Percentiles rank a stretch among this genome's conserved stretches.
Evolutionary conservation across 1,140 invertebrate species (phyloP).

Genomic region (Papilio polytes): DNA sequence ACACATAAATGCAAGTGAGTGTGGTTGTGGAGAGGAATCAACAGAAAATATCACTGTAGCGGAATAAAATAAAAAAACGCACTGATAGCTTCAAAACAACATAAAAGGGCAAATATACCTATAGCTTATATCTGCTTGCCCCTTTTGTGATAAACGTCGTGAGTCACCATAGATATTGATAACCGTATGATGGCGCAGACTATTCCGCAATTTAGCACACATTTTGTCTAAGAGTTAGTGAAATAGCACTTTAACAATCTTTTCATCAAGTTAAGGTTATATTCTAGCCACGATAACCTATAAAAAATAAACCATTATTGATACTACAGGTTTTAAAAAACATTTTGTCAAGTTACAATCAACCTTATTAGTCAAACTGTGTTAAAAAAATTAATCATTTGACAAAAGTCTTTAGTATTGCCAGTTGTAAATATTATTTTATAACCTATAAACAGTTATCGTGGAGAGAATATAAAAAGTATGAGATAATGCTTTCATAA

Average conservation of each 20-base stretch:
- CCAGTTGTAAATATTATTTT: neutral
- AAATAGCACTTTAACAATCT: neutral
- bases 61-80: slow-evolving; percentile 48
- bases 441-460: neutral
- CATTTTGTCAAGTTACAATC: too few species aligned
- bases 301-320: too few species aligned
- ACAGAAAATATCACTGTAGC: slow-evolving; percentile 76
- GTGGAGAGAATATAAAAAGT: neutral
- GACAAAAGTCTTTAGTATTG: too few species aligned
- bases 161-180: slow-evolving; percentile 69
- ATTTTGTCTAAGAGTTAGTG: slow-evolving; percentile 30
- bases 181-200: slow-evolving; percentile 65
- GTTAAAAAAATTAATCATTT: too few species aligned
- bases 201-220: slow-evolving; percentile 54
- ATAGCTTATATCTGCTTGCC: slow-evolving; percentile 1
- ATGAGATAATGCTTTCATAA: too few species aligned
- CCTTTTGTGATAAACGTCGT: slow-evolving; percentile 26
- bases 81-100: slow-evolving; percentile 34
- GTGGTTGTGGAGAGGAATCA: slow-evolving; percentile 69
- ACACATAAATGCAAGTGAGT: slow-evolving; percentile 82
- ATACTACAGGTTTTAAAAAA: too few species aligned
- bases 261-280: neutral
- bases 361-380: too few species aligned
- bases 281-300: neutral
- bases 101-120: neutral